Percentiles rank a stretch among this genome's conserved stretches.
Evolutionary conservation across 2,888 invertebrate genomes (phyloP).

Genomic region (Drosophila tanythrix): DNA sequence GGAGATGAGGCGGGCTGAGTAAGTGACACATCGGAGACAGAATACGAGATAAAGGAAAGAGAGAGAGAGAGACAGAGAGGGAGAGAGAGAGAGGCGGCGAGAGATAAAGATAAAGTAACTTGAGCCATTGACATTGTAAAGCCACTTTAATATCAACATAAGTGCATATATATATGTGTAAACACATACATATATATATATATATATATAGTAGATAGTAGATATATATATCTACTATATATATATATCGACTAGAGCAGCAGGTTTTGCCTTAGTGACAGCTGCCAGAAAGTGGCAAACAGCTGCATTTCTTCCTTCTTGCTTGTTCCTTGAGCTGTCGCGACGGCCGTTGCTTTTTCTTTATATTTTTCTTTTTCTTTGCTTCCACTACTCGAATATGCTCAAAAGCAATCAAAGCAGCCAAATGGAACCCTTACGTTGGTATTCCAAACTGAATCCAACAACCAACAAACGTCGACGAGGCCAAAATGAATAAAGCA

Average conservation of each 20-base stretch:
- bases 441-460: constrained; percentile 48
- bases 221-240: background rate
- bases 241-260: constrained; percentile 8
- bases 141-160: constrained; percentile 59
- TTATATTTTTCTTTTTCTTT: background rate
- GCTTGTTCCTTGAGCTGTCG: constrained; percentile 12
- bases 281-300: constrained; percentile 70
- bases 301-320: constrained; percentile 58
- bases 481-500: constrained; percentile 72
- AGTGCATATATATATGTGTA: background rate
- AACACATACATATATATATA: constrained; percentile 1
- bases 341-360: background rate
- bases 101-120: background rate
- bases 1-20: background rate
- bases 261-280: constrained; percentile 33
- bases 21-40: constrained; percentile 36
- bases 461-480: constrained; percentile 19
- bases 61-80: background rate
- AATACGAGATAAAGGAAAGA: background rate
- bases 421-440: constrained; percentile 67
- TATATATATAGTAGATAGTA: background rate
- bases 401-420: constrained; percentile 67
- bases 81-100: background rate
- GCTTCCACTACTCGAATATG: constrained; percentile 24
- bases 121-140: constrained; percentile 41